These are phyloP conservation scores for Cheirogaleus medius DNA, from an alignment of 2,113 vertebrate genomes.

Conservation along the genomic window DNA sequence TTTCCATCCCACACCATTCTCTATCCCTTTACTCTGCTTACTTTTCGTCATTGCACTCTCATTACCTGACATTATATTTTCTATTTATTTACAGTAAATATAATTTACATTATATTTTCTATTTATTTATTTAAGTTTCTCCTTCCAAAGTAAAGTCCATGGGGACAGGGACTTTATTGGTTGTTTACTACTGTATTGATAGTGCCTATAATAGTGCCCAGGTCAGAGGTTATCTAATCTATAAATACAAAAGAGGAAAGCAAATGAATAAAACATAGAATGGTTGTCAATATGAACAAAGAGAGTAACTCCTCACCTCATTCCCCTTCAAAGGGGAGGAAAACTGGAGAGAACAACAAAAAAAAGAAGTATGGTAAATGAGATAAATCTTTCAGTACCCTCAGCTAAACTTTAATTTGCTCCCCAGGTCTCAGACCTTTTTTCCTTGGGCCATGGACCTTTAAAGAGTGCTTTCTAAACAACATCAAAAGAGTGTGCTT, in stretches of 20 bases:
- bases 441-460: not conserved
- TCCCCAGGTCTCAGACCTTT: not conserved
- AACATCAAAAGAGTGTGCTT: not conserved
- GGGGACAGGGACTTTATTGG: not conserved
- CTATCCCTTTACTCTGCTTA: not conserved
- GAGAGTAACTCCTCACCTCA: not conserved
- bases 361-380: not conserved
- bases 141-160: not conserved
- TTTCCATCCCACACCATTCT: not conserved
- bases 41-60: not conserved
- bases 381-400: not conserved
- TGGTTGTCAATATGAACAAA: not conserved
- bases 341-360: not conserved
- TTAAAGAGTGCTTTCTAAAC: not conserved
- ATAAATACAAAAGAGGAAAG: not conserved
- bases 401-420: not conserved
- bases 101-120: not conserved
- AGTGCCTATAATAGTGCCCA: not conserved
- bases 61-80: not conserved
- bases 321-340: not conserved
- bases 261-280: not conserved
- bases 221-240: not conserved
- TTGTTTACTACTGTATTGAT: not conserved
- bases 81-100: not conserved
- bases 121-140: slow-evolving; percentile 10